These are phyloP conservation scores for Ceratoteleas bidentatus DNA, from an alignment of 1,140 invertebrate genomes.

Conservation along the genomic window DNA sequence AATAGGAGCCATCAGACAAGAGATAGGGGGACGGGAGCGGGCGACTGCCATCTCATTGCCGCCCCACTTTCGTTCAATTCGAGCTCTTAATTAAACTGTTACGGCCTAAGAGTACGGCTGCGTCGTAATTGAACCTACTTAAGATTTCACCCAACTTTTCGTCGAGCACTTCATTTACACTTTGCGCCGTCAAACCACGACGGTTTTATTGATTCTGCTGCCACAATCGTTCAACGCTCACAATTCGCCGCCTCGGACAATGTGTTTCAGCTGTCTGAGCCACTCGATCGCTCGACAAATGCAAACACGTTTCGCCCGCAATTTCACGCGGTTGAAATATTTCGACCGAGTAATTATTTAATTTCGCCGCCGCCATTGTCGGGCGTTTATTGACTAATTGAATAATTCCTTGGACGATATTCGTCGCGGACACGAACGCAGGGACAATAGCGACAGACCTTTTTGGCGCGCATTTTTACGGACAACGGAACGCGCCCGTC, in stretches of 20 bases:
- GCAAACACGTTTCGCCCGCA: too few species aligned
- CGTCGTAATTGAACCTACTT: slow-evolving; percentile 69
- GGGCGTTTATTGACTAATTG: too few species aligned
- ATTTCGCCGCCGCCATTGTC: too few species aligned
- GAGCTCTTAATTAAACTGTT: slow-evolving; percentile 68
- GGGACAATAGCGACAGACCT: too few species aligned
- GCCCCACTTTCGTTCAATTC: slow-evolving; percentile 60
- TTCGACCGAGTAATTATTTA: too few species aligned
- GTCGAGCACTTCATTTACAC: slow-evolving; percentile 61
- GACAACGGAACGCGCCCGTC: slow-evolving; percentile 17
- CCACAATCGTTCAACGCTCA: slow-evolving; percentile 29
- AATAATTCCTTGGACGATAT: too few species aligned
- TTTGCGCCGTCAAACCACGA: slow-evolving; percentile 39
- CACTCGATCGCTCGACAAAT: too few species aligned
- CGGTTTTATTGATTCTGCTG: slow-evolving; percentile 50
- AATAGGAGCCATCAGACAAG: slow-evolving; percentile 38
- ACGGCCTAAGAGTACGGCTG: slow-evolving; percentile 64
- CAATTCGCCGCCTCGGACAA: slow-evolving; percentile 5
- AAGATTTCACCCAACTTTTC: slow-evolving; percentile 64
- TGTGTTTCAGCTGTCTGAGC: background rate
- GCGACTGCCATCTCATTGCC: slow-evolving; percentile 38
- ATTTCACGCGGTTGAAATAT: too few species aligned
- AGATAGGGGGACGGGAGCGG: background rate
- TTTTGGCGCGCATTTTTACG: too few species aligned
- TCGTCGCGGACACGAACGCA: too few species aligned